Base-by-base conservation (phyloP, 2,113 vertebrate genomes). In the Rhegmatorhina hoffmannsi region DNA sequence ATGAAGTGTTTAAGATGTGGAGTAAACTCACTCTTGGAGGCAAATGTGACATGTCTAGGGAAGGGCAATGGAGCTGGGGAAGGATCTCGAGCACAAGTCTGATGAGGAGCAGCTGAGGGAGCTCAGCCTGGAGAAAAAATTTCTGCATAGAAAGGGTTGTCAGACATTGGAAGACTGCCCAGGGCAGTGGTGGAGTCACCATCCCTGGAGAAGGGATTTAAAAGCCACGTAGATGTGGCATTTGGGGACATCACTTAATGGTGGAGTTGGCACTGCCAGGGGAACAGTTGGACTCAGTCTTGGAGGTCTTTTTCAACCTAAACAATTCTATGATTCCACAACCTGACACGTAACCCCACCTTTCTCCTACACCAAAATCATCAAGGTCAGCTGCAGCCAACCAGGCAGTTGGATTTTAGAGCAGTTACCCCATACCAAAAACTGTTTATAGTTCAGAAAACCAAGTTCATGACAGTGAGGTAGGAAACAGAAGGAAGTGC, bases 381-480 rank as follows among this genome's bases (percentile, higher is more conserved):
- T 14, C 14, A 44, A 67, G 33, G 26, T 88, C 79, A 66, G 72
- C 83, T 52, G 49, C 3, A 92, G 68, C 67, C 84, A 77, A 16
- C 8, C 55, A 81, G 34, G 64, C 43, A 47, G 38, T 0, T 38
- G 84, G 46, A 36, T 62, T 87, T 75, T 9, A 53, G 52, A 82
- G 36, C 47, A 59, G 58, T 60, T 89, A 82, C 8, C 18, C 52
- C 81, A 70, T 70, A 82, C 26, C 73, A 82, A 70, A 84, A 28
- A 25, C n/a, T 10, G 1, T 26, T 50, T 8, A 25, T 4, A 72
- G 47, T 28, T 75, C 56, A 81, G 59, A 82, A 84, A 69, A 68
- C 67, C 0, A 5, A 87, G 13, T 24, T 62, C 25, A 21, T 4
- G 31, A 43, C n/a, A 70, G 70, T 0, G 0, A 77, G 10, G n/a